Percentiles rank a stretch among this genome's conserved stretches.
Conservation (phyloP, 2,888 invertebrate species). For the Athetis lepigone region DNA sequence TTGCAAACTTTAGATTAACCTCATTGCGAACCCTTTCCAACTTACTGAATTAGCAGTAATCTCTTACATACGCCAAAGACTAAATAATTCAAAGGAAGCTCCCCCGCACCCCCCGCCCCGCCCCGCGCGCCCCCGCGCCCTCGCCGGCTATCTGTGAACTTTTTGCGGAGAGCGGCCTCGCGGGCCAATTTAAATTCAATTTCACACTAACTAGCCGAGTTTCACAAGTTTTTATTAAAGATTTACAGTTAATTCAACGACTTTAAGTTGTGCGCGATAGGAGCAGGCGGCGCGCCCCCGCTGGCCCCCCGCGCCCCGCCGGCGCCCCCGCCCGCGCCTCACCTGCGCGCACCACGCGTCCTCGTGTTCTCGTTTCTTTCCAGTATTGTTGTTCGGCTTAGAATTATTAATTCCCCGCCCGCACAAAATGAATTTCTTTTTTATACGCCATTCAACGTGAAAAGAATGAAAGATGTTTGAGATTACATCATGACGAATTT, state of each 20-base stretch:
- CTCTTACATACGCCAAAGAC: conserved; percentile 43
- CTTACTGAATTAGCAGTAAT: conserved; percentile 61
- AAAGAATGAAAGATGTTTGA: conserved; percentile 47
- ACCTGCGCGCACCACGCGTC: conserved; percentile 37
- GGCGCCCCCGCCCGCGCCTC: conserved; percentile 9
- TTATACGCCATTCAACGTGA: conserved; percentile 40
- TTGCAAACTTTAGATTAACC: conserved; percentile 65
- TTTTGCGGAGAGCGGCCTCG: conserved; percentile 41
- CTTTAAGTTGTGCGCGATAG: conserved; percentile 30
- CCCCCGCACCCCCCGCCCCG: conserved; percentile 2
- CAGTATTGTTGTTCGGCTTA: conserved; percentile 57
- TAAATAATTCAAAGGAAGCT: conserved; percentile 62
- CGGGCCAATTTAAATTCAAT: conserved; percentile 72
- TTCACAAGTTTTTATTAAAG: conserved; percentile 69
- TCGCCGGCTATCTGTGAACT: conserved; percentile 43
- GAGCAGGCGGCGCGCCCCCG: not conserved
- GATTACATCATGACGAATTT: conserved; percentile 40
- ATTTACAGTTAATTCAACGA: conserved; percentile 65
- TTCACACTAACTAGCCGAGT: conserved; percentile 70
- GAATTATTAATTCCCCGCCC: conserved; percentile 56
- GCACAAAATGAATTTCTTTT: conserved; percentile 52
- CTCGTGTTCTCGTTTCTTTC: conserved; percentile 44
- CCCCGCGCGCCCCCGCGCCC: not conserved
- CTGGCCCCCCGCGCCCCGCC: not conserved
- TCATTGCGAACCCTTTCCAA: conserved; percentile 49